These are phyloP conservation scores for Apamea sordens DNA, from an alignment of 2,888 invertebrate species.

Conservation along the genomic window DNA sequence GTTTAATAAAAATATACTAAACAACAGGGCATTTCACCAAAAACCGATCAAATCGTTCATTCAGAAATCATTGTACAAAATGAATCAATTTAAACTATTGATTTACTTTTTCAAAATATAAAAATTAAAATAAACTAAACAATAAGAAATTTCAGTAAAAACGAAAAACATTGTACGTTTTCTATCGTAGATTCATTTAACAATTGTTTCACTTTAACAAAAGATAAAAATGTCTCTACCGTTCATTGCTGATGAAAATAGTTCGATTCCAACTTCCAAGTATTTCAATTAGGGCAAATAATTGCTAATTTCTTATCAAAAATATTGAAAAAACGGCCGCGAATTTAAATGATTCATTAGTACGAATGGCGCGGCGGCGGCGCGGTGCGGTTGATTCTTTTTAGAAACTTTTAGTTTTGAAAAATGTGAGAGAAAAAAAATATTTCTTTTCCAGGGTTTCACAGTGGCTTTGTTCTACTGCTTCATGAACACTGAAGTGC, in stretches of 20 bases:
- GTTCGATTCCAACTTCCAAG: not conserved
- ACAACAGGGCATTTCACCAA: no score
- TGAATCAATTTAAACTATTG: no score
- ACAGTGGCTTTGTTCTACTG: constrained; percentile 97
- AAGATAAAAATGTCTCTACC: not conserved
- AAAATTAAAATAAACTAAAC: no score
- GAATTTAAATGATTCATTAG: not conserved
- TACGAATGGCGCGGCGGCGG: no score
- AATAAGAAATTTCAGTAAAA: not conserved
- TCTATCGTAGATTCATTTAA: not conserved
- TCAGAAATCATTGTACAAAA: no score
- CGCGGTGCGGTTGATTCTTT: not conserved
- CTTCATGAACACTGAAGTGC: constrained; percentile 97
- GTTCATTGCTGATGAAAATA: not conserved
- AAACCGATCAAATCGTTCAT: no score
- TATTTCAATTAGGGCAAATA: not conserved
- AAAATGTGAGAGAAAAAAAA: constrained; percentile 2
- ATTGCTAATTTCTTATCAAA: not conserved
- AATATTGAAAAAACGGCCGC: not conserved
- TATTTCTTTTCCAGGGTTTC: constrained; percentile 92
- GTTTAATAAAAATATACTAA: not conserved
- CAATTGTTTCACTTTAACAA: not conserved
- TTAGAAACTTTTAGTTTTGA: not conserved
- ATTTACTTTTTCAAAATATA: no score
- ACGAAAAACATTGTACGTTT: not conserved